Base-by-base conservation (phyloP, 2,888 invertebrate genomes). In the Prenolepis imparis region DNA sequence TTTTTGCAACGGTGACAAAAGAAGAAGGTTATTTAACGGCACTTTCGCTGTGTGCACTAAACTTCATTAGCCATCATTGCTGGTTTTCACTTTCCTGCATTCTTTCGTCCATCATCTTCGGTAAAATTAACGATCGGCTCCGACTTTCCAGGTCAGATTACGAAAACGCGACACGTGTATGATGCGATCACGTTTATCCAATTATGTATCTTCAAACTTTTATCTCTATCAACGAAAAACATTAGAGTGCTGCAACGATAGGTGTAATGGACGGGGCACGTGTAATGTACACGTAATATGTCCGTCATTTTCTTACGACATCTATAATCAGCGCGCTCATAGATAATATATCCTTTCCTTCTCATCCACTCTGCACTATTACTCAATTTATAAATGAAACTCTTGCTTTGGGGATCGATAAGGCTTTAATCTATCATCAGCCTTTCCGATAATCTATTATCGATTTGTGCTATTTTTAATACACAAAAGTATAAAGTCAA, bases 41-140 rank as follows among this genome's bases (percentile, higher is more conserved):
- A 85, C 83, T 86, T 86, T 86, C 86, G 72, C 85, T 63, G 28
- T 28, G 28, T 28, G 32, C 18, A 61, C n/a, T 64, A 57, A 44
- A 44, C 64, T 84, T 85, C 68, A 36, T 57, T 70, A 70, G 8
- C 41, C 57, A 28, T 77, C 28, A 66, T n/a, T 48, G 8, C 21
- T 41, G 55, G 21, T 64, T 66, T 66, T 75, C 82, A 36, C 66
- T 82, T 41, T 28, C 32, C 24, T 12, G 28, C 21, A 21, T 12
- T 21, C 39, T 32, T 55, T 63, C 21, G 28, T 21, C 55, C 28
- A 28, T 55, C 32, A n/a, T 66, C 21, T 18, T 2, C 32, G 41
- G 15, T 18, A 41, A 78, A 70, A 70, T 57, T 24, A 70, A 15
- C 52, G 67, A 44, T 24, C 55, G n/a, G n/a, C 36, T 48, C 52